Conservation (phyloP, 2,888 invertebrate genomes). For the Branchellion lobata region DNA sequence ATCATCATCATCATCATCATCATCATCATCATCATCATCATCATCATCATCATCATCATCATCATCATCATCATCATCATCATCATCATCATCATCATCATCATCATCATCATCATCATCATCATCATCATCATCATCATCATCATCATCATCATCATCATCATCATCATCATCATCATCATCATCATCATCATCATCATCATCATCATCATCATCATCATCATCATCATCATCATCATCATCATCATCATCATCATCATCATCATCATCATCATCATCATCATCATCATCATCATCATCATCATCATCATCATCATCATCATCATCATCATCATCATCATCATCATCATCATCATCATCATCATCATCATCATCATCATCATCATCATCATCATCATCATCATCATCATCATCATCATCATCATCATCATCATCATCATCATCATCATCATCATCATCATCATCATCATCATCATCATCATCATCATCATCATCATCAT, state of each 20-base stretch:
- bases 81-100: neutral
- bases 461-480: neutral
- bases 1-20: constrained; percentile 57
- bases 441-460: constrained; percentile 8
- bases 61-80: neutral
- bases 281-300: neutral
- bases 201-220: neutral
- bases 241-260: neutral
- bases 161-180: constrained; percentile 3
- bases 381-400: constrained; percentile 7
- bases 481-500: too few species aligned
- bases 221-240: constrained; percentile 18
- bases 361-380: neutral
- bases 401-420: neutral
- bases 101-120: neutral
- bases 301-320: neutral
- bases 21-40: constrained; percentile 30
- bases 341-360: constrained; percentile 2
- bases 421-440: neutral
- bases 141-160: neutral
- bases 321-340: neutral
- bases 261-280: neutral
- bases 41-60: constrained; percentile 22
- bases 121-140: neutral
- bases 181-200: neutral